Conservation (phyloP, 2,888 invertebrate genomes). For the Bombyx huttoni region DNA sequence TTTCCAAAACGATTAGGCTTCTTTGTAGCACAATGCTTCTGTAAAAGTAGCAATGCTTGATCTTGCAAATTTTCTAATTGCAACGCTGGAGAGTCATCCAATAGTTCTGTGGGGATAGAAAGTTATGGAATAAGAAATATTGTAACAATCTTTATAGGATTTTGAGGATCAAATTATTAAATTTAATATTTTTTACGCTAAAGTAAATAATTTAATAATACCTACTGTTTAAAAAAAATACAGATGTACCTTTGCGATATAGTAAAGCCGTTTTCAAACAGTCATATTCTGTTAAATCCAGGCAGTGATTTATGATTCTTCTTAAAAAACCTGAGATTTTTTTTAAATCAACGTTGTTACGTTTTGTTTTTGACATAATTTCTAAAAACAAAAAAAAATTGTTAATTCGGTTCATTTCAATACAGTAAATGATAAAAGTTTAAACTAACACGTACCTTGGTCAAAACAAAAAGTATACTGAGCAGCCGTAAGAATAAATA, state of each 20-base stretch:
- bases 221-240: too few relatives aligned
- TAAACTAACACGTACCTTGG: constrained; percentile 70
- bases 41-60: constrained; percentile 83
- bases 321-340: constrained; percentile 75
- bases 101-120: constrained; percentile 21
- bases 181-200: too few relatives aligned
- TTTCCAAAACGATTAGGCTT: constrained; percentile 78
- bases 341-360: constrained; percentile 56
- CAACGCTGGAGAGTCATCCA: constrained; percentile 19
- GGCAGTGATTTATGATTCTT: constrained; percentile 75
- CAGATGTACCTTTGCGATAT: constrained; percentile 81
- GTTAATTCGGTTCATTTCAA: background rate
- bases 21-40: constrained; percentile 75
- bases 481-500: constrained; percentile 86
- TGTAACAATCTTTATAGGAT: too few relatives aligned
- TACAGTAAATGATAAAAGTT: background rate
- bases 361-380: constrained; percentile 47
- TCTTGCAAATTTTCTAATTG: constrained; percentile 82
- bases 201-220: too few relatives aligned
- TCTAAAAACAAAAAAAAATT: background rate
- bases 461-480: constrained; percentile 85
- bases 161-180: too few relatives aligned
- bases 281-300: constrained; percentile 88
- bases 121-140: background rate
- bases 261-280: constrained; percentile 87